Base-by-base conservation (phyloP, 1,140 invertebrate species). In the Cydia splendana region DNA sequence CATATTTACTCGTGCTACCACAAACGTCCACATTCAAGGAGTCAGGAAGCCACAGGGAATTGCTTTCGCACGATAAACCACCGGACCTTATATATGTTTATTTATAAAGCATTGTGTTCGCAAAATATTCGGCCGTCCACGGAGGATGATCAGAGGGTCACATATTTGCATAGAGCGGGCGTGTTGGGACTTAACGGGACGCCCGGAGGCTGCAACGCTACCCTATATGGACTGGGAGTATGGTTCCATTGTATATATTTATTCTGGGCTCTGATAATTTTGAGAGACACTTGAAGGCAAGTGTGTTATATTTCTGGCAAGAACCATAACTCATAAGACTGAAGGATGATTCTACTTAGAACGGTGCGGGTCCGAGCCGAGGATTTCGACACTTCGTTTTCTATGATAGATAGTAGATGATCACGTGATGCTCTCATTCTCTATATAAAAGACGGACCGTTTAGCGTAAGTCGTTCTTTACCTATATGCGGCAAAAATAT, bases 81-180 rank as follows among this genome's bases (percentile, higher is more conserved):
- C 57, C 57, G 57, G 53, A 62, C 12, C 45, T 15, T 15, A 48
- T 48, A 15, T 12, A 48, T 48, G 3, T 48, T 48, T 48, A 48
- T 48, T 48, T 62, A 62, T 62, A 62, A 62, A 24, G 18, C 57
- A 62, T 62, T 62, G 57, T 62, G 57, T 62, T 62, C 18, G 57
- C 65, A 34, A 71, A 71, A 38, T 38, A 71, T 71, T 71, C 34
- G 67, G 65, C n/a, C 67, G 34, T 71, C n/a, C n/a, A 7, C 65
- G 65, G 65, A 67, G 65, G 65, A 71, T 38, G 67, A 71, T 71
- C n/a, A 38, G 67, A 5, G 34, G 67, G 67, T 71, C 67, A 71
- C 67, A 71, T 71, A 71, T 71, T 71, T 71, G 67, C 67, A 71
- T 71, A 71, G 65, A 69, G 67, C 67, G 34, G 67, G 67, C 67